phyloP scores from a whole-genome alignment of 2,888 invertebrate genomes.

The Coleophora flavipennella region DNA sequence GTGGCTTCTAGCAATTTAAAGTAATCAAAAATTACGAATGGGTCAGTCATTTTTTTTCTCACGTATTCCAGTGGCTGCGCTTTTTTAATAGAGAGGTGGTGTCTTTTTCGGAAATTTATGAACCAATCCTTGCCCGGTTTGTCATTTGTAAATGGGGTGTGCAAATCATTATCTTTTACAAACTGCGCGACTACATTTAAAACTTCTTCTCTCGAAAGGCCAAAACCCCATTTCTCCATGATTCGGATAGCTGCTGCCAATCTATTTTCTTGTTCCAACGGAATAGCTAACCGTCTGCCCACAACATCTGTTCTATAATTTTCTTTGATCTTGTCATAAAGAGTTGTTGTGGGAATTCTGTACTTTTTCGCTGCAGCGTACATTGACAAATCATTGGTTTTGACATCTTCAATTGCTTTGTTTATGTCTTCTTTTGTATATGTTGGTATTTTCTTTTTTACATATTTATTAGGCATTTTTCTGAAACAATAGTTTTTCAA shows the following conservation, averaged over 20 bases:
- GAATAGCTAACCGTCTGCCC: too few species aligned
- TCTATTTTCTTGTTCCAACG: too few species aligned
- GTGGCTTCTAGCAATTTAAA: conserved; percentile 8
- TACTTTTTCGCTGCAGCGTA: neutral
- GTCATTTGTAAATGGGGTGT: conserved; percentile 21
- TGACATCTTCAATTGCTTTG: neutral
- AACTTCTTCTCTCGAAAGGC: too few species aligned
- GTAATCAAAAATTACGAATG: conserved; percentile 8
- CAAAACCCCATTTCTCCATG: too few species aligned
- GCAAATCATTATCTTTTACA: too few species aligned
- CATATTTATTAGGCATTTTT: neutral
- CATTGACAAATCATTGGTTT: neutral
- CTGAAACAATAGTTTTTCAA: too few species aligned
- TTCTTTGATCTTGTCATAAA: neutral
- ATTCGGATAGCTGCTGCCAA: too few species aligned
- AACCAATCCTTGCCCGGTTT: conserved; percentile 23
- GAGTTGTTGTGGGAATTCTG: neutral
- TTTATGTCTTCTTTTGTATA: neutral
- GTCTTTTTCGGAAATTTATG: conserved; percentile 18
- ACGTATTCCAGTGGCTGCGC: conserved; percentile 13
- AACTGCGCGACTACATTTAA: too few species aligned
- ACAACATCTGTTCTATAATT: neutral
- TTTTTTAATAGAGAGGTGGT: conserved; percentile 9
- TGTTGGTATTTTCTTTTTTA: neutral
- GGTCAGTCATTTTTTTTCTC: conserved; percentile 17